These are phyloP conservation scores for Esperia sulphurella DNA, from an alignment of 2,888 invertebrate species.

Conservation along the genomic window DNA sequence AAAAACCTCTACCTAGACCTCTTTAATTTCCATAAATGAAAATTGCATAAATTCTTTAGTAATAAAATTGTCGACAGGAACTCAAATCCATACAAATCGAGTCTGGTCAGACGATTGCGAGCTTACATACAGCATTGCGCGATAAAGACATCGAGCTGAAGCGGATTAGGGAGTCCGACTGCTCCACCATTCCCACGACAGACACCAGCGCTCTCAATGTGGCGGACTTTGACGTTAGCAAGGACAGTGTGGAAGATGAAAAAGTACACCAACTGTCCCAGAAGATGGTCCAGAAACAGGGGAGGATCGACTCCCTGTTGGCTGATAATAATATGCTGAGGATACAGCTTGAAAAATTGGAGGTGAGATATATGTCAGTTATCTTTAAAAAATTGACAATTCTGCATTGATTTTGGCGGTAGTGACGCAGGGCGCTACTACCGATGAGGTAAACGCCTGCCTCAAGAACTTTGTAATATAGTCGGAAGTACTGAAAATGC, in stretches of 20 bases:
- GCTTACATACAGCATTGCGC: conserved; percentile 41
- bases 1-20: too few species aligned
- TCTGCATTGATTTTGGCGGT: too few species aligned
- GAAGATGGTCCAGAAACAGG: conserved; percentile 91
- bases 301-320: conserved; percentile 88
- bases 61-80: conserved; percentile 50
- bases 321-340: conserved; percentile 92
- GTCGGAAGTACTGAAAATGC: too few species aligned
- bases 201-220: conserved; percentile 63
- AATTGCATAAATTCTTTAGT: too few species aligned
- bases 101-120: conserved; percentile 50
- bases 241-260: conserved; percentile 47
- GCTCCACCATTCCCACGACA: conserved; percentile 27
- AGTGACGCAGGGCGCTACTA: too few species aligned
- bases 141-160: conserved; percentile 54
- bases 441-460: too few species aligned
- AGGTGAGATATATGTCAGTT: conserved; percentile 66
- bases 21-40: too few species aligned
- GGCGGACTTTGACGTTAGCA: conserved; percentile 53
- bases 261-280: conserved; percentile 84
- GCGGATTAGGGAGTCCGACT: conserved; percentile 35
- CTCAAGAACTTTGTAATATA: too few species aligned
- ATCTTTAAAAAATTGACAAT: background rate
- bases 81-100: conserved; percentile 53
- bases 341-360: conserved; percentile 89